Evolutionary conservation across 2,888 invertebrate species (phyloP).

Genomic region (Lapara coniferarum): DNA sequence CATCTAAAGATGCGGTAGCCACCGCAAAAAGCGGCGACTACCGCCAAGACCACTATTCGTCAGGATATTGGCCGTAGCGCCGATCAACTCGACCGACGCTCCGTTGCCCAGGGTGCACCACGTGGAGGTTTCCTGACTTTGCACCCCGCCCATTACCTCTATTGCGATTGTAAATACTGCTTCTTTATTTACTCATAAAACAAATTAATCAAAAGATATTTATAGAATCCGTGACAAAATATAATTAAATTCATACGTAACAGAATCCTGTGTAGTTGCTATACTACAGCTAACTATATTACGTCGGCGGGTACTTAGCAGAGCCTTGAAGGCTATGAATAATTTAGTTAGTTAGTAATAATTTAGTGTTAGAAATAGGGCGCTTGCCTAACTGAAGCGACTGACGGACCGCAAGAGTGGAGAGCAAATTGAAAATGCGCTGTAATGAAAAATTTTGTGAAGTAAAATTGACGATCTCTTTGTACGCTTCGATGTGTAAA

Average conservation of each 20-base stretch:
- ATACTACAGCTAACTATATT: conserved; percentile 12
- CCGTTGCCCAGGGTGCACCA: too few relatives aligned
- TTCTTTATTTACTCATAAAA: too few relatives aligned
- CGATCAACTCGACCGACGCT: too few relatives aligned
- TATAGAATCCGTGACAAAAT: background rate
- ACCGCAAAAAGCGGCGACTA: too few relatives aligned
- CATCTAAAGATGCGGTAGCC: too few relatives aligned
- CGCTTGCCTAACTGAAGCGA: conserved; percentile 51
- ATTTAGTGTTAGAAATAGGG: conserved; percentile 71
- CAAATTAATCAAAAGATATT: background rate
- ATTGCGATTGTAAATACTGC: too few relatives aligned
- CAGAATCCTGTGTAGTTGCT: conserved; percentile 5
- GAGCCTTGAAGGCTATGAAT: conserved; percentile 66
- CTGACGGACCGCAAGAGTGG: conserved; percentile 39
- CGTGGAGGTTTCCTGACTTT: too few relatives aligned
- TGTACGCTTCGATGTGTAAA: background rate
- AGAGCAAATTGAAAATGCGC: conserved; percentile 25
- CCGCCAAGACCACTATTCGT: too few relatives aligned
- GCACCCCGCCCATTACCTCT: too few relatives aligned
- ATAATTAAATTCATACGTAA: background rate
- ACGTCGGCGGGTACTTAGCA: conserved; percentile 53
- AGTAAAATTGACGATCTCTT: conserved; percentile 10
- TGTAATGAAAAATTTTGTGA: conserved; percentile 15
- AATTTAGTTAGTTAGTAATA: conserved; percentile 75
- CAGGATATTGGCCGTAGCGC: too few relatives aligned